Conservation (phyloP, 1,140 invertebrate species). For the Harlomillsia oculata region DNA sequence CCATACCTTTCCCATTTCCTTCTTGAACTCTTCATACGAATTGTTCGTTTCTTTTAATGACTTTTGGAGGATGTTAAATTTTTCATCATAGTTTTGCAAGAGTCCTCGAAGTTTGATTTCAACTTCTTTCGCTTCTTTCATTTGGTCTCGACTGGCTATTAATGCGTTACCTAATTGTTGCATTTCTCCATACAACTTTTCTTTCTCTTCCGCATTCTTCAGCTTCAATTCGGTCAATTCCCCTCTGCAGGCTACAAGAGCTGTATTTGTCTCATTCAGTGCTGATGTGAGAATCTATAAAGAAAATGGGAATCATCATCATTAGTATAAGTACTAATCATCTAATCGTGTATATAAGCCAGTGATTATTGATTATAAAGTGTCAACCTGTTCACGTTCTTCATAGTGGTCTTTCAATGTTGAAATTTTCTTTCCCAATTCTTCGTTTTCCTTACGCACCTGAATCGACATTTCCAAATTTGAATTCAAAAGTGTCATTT, state of each 20-base stretch:
- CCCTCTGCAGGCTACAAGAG: slow-evolving; percentile 1
- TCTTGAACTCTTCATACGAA: slow-evolving; percentile 27
- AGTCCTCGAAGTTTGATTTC: slow-evolving; percentile 24
- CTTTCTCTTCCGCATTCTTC: slow-evolving; percentile 32
- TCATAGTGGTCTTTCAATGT: slow-evolving; percentile 30
- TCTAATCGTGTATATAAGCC: neutral
- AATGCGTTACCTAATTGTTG: slow-evolving; percentile 29
- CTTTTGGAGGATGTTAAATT: slow-evolving; percentile 30
- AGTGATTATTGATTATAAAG: too few species aligned
- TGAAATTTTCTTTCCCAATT: slow-evolving; percentile 27
- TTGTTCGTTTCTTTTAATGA: slow-evolving; percentile 31
- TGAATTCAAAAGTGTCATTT: too few species aligned
- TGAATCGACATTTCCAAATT: neutral
- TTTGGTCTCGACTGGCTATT: slow-evolving; percentile 26
- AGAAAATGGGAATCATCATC: too few species aligned
- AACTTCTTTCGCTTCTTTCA: slow-evolving; percentile 30
- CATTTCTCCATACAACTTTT: slow-evolving; percentile 31
- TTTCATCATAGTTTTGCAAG: slow-evolving; percentile 32
- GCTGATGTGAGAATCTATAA: slow-evolving; percentile 30
- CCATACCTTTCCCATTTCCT: slow-evolving; percentile 31
- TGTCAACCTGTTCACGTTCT: slow-evolving; percentile 33
- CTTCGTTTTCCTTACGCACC: slow-evolving; percentile 32
- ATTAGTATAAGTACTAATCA: neutral
- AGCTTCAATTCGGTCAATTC: slow-evolving; percentile 26
- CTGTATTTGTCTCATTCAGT: slow-evolving; percentile 23